Evolutionary conservation across 2,797 vertebrate genomes (phyloP).

Genomic region (Sebastiscus albofasciatus): DNA sequence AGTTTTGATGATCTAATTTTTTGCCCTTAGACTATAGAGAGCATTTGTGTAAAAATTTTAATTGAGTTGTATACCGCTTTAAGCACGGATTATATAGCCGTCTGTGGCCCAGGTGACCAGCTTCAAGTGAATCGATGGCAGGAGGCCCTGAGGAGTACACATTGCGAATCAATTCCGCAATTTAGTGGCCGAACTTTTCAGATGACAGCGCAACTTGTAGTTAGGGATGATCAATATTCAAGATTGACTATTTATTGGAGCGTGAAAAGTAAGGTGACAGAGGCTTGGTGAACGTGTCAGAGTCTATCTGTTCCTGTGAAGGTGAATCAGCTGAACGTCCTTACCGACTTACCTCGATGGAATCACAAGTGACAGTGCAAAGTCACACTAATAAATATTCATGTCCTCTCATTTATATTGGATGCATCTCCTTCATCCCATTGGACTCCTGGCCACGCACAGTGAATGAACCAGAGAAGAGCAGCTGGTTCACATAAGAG

Average conservation of each 20-base stretch:
- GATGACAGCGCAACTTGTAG: conserved; percentile 46
- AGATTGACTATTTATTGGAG: conserved; percentile 39
- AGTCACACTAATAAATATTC: conserved; percentile 56
- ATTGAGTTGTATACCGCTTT: background rate
- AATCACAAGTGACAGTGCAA: conserved; percentile 34
- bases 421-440: conserved; percentile 18
- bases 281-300: conserved; percentile 2
- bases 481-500: conserved; percentile 7
- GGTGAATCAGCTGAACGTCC: conserved; percentile 27
- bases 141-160: conserved; percentile 5
- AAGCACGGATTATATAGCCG: background rate
- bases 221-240: conserved; percentile 28
- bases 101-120: conserved; percentile 8
- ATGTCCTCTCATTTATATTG: conserved; percentile 37
- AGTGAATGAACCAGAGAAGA: background rate
- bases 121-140: conserved; percentile 22
- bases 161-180: conserved; percentile 21
- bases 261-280: conserved; percentile 10
- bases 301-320: conserved; percentile 18
- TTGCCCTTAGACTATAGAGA: fast-evolving
- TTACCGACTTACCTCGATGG: conserved; percentile 5
- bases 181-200: conserved; percentile 43
- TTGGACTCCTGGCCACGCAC: conserved; percentile 1
- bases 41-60: background rate
- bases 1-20: background rate